Percentiles rank a stretch among this genome's conserved stretches.
Conservation (phyloP, 2,797 vertebrate species). For the Gobio occitaniae region DNA sequence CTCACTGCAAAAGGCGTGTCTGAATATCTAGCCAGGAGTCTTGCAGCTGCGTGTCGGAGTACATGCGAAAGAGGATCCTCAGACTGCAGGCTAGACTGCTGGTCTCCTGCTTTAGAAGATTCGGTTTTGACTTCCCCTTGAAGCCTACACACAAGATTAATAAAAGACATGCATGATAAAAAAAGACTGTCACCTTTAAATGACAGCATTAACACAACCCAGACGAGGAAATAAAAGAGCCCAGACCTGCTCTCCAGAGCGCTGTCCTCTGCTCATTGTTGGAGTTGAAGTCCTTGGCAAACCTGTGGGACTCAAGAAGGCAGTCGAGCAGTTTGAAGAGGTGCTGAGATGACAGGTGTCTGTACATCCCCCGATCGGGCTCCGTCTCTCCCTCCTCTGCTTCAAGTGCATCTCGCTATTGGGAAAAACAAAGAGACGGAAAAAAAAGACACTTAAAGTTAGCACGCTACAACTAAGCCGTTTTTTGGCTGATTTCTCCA, state of each 20-base stretch:
- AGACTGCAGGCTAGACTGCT: conserved; percentile 97
- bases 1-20: conserved; percentile 90
- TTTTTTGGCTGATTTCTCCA: neutral
- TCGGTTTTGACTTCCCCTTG: conserved; percentile 98
- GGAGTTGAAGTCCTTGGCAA: conserved; percentile 97
- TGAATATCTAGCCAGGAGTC: conserved; percentile 91
- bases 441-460: neutral
- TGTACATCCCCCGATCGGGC: conserved; percentile 93
- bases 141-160: conserved; percentile 81
- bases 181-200: neutral
- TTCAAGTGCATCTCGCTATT: conserved; percentile 87
- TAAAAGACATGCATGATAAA: neutral
- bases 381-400: conserved; percentile 76
- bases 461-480: neutral
- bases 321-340: conserved; percentile 97
- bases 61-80: conserved; percentile 95
- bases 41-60: conserved; percentile 84
- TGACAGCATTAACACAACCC: conserved; percentile 10
- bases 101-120: conserved; percentile 97
- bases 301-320: conserved; percentile 94
- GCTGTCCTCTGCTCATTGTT: conserved; percentile 96
- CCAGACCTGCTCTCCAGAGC: conserved; percentile 93
- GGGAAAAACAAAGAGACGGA: neutral
- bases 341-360: conserved; percentile 89
- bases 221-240: neutral